Conservation (phyloP, 1,140 invertebrate species). For the Drosophila kurseongensis region DNA sequence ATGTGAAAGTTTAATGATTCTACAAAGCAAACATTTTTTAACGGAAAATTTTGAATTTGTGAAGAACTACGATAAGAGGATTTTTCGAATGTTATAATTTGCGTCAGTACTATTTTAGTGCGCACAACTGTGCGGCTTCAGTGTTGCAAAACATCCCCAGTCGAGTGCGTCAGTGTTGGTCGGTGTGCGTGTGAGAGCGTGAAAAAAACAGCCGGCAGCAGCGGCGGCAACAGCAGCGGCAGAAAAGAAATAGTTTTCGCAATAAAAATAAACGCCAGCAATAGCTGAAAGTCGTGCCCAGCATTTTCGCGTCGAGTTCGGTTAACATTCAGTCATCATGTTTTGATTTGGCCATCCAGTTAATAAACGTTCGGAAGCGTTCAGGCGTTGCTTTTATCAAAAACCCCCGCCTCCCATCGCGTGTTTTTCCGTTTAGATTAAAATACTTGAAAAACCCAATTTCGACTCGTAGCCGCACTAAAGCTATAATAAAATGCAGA, state of each 20-base stretch:
- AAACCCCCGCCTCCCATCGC: conserved; percentile 31
- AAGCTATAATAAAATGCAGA: conserved; percentile 41
- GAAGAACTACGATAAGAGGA: no score
- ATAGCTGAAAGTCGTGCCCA: conserved; percentile 13
- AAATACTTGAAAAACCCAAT: conserved; percentile 24
- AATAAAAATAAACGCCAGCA: conserved; percentile 50
- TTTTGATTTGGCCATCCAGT: conserved; percentile 33
- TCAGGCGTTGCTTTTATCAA: conserved; percentile 24
- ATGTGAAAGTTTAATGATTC: no score
- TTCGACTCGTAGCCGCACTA: conserved; percentile 20
- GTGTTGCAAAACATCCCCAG: conserved; percentile 57
- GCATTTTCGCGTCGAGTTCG: conserved; percentile 18
- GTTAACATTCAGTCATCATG: conserved; percentile 32
- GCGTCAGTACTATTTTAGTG: neutral
- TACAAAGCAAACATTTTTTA: no score
- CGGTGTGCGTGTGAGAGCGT: conserved; percentile 33
- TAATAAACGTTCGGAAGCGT: conserved; percentile 21
- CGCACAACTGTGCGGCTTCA: neutral
- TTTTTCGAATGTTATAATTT: neutral
- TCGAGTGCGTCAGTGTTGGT: conserved; percentile 18
- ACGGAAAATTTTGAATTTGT: no score
- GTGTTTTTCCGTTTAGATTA: conserved; percentile 50
- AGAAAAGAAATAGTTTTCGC: conserved; percentile 46
- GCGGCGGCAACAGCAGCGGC: conserved; percentile 36
- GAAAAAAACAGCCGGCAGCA: conserved; percentile 53